Base-by-base conservation (phyloP, 2,888 invertebrate species). In the Polydesmus complanatus region DNA sequence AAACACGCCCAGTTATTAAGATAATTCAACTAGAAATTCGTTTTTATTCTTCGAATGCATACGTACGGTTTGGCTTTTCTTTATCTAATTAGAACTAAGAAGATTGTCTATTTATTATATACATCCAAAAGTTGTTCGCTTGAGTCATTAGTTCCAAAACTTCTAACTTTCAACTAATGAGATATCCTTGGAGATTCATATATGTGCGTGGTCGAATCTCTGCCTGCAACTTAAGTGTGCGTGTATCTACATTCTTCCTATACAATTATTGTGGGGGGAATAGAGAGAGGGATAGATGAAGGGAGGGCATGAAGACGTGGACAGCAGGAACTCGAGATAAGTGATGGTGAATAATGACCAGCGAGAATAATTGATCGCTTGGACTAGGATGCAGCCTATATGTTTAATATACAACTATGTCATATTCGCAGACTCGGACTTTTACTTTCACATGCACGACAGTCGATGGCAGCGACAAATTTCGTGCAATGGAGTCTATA, bases 321-420 rank as follows among this genome's bases (percentile, higher is more conserved):
- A 37, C 37, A 37, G 37, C 37, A 37, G 37, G 37, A 37, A 37
- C 37, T 37, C 5, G 37, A 37, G 37, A 37, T 37, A 37, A 37
- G 37, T 37, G 37, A 37, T 37, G 37, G 56, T 56, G 56, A 56
- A 56, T 56, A 47, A 56, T 56, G 56, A 56, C 56, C 56, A 56
- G 26, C 48, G 37, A 27, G 56, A 54, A 37, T 37, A 37, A 56
- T 56, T 56, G 56, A 56, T 56, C 21, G 51, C 11, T 21, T 37
- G 37, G 37, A 37, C 37, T 5, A 37, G 5, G 37, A 5, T 37
- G n/a, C n/a, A 37, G 37, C 5, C 37, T 5, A 37, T 37, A 5
- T 37, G 8, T n/a, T 37, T 37, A 37, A 8, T 37, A 37, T 37
- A 37, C 37, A 37, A 37, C 5, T 8, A 37, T 5, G 37, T 37